phyloP scores from a whole-genome alignment of 2,888 invertebrate species.

The Lamellibrachia satsuma region DNA sequence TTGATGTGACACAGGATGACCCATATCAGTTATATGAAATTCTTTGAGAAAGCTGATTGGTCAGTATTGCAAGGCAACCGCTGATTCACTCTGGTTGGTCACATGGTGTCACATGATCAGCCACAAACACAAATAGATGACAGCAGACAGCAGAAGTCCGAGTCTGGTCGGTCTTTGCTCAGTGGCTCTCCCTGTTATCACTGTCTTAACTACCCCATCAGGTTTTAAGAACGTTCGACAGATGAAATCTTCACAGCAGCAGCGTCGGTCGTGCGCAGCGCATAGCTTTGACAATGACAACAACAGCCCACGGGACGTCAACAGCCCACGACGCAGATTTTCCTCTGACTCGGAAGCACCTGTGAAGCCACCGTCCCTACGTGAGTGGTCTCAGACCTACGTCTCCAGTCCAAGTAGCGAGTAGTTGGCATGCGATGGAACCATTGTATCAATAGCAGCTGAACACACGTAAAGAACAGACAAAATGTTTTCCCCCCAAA shows the following conservation, averaged over 20 bases:
- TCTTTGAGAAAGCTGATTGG: too few relatives aligned
- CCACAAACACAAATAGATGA: neutral
- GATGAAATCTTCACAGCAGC: neutral
- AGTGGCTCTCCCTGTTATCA: neutral
- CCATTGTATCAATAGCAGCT: neutral
- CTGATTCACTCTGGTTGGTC: neutral
- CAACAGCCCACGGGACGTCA: too few relatives aligned
- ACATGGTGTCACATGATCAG: neutral
- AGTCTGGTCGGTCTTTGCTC: neutral
- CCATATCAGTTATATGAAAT: too few relatives aligned
- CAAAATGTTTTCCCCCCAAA: neutral
- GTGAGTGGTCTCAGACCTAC: neutral
- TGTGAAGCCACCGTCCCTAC: neutral
- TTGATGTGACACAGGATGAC: too few relatives aligned
- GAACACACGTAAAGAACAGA: neutral
- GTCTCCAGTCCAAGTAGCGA: neutral
- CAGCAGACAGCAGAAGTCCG: neutral
- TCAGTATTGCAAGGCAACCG: neutral
- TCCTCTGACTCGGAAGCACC: neutral
- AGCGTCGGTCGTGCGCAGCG: neutral
- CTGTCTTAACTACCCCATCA: neutral
- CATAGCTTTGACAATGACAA: neutral
- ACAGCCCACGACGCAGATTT: neutral
- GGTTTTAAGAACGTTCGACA: conserved; percentile 12
- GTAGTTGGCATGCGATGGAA: neutral